Evolutionary conservation across 2,113 vertebrate species (phyloP).

Genomic region (Porphyrio hochstetteri): DNA sequence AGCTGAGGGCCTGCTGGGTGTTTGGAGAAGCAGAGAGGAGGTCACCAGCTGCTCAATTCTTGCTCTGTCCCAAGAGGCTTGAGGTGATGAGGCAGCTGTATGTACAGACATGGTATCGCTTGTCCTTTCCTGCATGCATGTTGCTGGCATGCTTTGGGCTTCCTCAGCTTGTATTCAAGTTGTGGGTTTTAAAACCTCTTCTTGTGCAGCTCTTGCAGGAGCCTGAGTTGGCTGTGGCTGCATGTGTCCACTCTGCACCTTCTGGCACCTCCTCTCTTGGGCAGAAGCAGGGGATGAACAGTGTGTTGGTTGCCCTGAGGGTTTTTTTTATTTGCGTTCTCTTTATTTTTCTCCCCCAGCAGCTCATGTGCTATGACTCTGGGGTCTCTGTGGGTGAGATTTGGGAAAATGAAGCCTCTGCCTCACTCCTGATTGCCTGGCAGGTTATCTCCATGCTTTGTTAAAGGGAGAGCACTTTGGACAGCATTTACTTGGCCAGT

Average conservation of each 20-base stretch:
- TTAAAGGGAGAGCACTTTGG: background rate
- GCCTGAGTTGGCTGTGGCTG: background rate
- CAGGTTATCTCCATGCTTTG: background rate
- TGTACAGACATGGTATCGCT: fast-evolving
- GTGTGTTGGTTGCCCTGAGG: background rate
- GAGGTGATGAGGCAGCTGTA: background rate
- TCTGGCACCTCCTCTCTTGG: background rate
- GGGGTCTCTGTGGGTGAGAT: background rate
- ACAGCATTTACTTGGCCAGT: background rate
- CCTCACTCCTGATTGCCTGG: background rate
- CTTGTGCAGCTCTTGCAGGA: background rate
- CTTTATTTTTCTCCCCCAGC: background rate
- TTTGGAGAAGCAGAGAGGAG: background rate
- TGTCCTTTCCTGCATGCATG: background rate
- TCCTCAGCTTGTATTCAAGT: background rate
- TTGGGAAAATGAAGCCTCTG: background rate
- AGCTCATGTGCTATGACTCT: background rate
- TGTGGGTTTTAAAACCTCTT: background rate
- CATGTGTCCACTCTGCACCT: background rate
- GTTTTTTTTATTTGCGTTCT: background rate
- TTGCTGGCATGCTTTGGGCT: background rate
- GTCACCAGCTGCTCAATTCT: background rate
- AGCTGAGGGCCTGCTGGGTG: background rate
- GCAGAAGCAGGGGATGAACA: background rate
- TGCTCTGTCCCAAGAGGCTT: background rate